Percentiles rank a stretch among this genome's conserved stretches.
phyloP scores from a whole-genome alignment of 2,797 vertebrate species.

The Paedocypris micromegethes region DNA sequence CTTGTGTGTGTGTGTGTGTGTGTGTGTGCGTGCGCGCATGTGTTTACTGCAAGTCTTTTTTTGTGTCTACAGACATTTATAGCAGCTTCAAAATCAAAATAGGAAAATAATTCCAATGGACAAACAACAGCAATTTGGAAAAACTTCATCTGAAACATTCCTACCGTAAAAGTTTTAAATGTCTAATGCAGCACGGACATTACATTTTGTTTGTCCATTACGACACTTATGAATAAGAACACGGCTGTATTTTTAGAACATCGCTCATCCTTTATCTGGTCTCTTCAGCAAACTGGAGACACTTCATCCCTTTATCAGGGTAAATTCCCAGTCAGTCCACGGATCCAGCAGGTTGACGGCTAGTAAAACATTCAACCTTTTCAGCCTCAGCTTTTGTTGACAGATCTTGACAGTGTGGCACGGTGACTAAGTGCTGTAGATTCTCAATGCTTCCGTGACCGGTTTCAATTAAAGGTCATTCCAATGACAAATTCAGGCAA shows the following conservation, averaged over 20 bases:
- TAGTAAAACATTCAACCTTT: conserved; percentile 26
- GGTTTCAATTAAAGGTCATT: conserved; percentile 31
- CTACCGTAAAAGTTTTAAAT: too few species aligned
- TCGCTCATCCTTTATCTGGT: not conserved
- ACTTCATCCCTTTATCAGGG: not conserved
- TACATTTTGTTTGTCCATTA: not conserved
- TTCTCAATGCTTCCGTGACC: conserved; percentile 28
- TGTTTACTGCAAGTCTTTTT: too few species aligned
- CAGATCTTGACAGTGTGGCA: conserved; percentile 13
- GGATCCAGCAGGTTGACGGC: not conserved
- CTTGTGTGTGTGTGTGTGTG: too few species aligned
- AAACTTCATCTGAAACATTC: too few species aligned
- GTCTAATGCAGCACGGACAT: too few species aligned
- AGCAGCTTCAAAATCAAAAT: too few species aligned
- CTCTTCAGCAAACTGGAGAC: not conserved
- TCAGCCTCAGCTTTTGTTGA: conserved; percentile 3
- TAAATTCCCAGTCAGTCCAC: conserved; percentile 3
- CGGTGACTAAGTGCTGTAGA: conserved; percentile 23
- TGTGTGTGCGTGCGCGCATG: too few species aligned
- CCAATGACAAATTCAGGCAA: not conserved
- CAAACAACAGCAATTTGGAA: too few species aligned
- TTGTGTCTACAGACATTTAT: too few species aligned
- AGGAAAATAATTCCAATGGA: too few species aligned
- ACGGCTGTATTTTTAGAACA: not conserved
- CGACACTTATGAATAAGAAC: not conserved